Evolutionary conservation across 2,797 vertebrate species (phyloP).

Genomic region (Sebastes melanostomus): DNA sequence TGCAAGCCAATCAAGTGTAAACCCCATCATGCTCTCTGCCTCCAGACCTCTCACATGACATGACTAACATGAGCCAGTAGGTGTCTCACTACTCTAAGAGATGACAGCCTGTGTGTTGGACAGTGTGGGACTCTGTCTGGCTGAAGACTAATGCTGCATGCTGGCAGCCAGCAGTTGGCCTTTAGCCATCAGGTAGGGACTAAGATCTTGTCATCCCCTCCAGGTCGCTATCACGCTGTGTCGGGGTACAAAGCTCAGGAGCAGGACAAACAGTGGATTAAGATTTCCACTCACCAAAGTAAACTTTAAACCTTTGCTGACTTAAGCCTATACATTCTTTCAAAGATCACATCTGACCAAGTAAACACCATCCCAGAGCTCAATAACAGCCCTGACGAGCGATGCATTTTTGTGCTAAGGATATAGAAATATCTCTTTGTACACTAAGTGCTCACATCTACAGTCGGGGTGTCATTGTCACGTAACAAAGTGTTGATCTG

Average conservation of each 20-base stretch:
- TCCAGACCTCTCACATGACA: not conserved
- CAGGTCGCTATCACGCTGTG: conserved; percentile 4
- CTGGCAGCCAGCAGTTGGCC: conserved; percentile 28
- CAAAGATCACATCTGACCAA: not conserved
- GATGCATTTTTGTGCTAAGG: not conserved
- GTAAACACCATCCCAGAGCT: not conserved
- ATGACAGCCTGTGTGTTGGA: not conserved
- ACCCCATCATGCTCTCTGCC: not conserved
- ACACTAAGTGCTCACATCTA: not conserved
- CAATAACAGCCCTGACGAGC: not conserved
- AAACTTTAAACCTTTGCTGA: conserved; percentile 33
- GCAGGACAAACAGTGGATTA: conserved; percentile 36
- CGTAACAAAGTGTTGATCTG: not conserved
- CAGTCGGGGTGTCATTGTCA: conserved; percentile 13
- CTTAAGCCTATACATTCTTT: conserved; percentile 4
- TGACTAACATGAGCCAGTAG: conserved; percentile 56
- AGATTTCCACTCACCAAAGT: conserved; percentile 10
- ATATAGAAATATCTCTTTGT: not conserved
- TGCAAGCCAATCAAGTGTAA: not conserved
- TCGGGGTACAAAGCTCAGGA: conserved; percentile 25
- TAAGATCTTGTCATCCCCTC: conserved; percentile 37
- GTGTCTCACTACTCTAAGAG: conserved; percentile 57
- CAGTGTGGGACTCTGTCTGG: not conserved
- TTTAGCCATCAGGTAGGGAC: conserved; percentile 27
- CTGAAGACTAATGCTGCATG: conserved; percentile 38